Evolutionary conservation across 64 coral and sea anemone species (phyloP).

Genomic region (Stichodactyla mertensii): DNA sequence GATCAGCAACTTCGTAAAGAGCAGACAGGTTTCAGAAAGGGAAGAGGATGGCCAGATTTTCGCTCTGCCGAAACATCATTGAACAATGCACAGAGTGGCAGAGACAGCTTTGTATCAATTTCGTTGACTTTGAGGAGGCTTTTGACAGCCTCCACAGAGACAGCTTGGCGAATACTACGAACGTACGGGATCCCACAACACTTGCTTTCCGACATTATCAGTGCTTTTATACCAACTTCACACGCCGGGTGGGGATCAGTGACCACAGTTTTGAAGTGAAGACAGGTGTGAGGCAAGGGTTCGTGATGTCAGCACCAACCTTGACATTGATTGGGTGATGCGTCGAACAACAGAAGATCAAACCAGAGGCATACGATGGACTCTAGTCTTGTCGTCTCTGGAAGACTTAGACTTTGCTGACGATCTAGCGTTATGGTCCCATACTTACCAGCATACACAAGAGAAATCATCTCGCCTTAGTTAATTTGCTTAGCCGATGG

Average conservation of each 20-base stretch:
- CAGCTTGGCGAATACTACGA: constrained; percentile 3
- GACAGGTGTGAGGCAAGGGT: constrained; percentile 16
- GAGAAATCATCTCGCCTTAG: no score
- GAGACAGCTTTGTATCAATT: constrained; percentile 23
- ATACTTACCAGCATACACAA: not conserved
- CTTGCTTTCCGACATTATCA: not conserved
- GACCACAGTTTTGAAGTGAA: not conserved
- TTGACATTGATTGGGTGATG: constrained; percentile 13
- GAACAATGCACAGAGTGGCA: constrained; percentile 33
- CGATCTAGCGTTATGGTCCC: constrained; percentile 27
- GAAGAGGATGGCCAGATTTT: constrained; percentile 30
- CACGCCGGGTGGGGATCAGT: no score
- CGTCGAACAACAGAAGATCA: not conserved
- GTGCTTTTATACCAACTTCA: not conserved
- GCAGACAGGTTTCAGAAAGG: constrained; percentile 12
- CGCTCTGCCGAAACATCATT: constrained; percentile 17
- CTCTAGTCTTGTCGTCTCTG: constrained; percentile 27
- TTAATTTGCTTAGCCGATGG: no score
- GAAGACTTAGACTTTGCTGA: constrained; percentile 45
- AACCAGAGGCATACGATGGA: constrained; percentile 21
- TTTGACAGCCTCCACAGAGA: constrained; percentile 24
- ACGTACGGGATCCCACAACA: constrained; percentile 11
- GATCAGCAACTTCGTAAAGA: constrained; percentile 2
- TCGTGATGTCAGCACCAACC: not conserved
- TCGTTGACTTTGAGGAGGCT: constrained; percentile 36